Evolutionary conservation across 2,797 vertebrate species (phyloP), one percentile per base, ranked within the genome.

Genomic region (Acrossocheilus fasciatus): DNA sequence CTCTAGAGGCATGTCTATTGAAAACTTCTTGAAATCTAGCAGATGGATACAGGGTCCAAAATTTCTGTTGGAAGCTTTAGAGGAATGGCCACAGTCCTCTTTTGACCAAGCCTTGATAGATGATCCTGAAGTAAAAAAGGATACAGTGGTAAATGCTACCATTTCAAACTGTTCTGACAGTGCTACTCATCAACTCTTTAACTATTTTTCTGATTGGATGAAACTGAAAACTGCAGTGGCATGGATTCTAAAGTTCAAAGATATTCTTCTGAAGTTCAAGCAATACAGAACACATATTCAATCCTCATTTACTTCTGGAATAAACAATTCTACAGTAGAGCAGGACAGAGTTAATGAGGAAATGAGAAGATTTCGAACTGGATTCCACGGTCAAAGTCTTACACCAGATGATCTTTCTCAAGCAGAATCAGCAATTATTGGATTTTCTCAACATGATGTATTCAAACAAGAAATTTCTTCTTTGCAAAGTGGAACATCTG

Each of bases 121-220:
- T 69, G 15, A 69, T 69, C 66, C 66, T 0, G 66, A 69, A 6
- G 30, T 69, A 18, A 39, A 69, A 69, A 69, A 30, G 17, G 7
- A 69, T 36, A 69, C 0, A 69, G 66, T 69, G 14, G 26, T 69
- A 69, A 18, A 2, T 36, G 34, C 66, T 69, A 34, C 15, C 6
- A 69, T 34, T 69, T 64, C n/a, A 26, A 64, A 30, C n/a, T 64
- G 11, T 64, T 26, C 59, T 69, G 66, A 69, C 34, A 69, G 34
- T 36, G 66, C 30, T 8, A 69, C 14, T 34, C 30, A 69, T 69
- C 66, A 39, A 69, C 34, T 69, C 14, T 69, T 7, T 15, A 69
- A 69, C 34, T 69, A 18, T 17, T 69, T 69, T 39, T 69, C 36
- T 30, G 77, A 64, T 23, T 83, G 86, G 70, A 77, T 14, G 11